A percentile compares a stretch with the other conserved stretches of the same genome.
Conservation (phyloP, 2,113 vertebrate species). For the Phoxinus phoxinus region DNA sequence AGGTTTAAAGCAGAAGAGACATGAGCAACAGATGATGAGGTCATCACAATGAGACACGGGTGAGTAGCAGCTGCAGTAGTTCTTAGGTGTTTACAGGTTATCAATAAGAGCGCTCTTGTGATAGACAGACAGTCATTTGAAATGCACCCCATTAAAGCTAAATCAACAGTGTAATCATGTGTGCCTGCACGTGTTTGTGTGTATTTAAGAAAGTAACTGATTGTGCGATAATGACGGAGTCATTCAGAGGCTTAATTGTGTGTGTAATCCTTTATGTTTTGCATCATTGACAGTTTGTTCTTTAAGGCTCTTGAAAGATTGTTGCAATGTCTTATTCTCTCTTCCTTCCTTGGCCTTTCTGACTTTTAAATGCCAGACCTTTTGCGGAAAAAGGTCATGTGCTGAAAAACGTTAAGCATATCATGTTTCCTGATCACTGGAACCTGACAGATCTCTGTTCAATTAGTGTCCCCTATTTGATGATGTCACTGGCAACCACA, state of each 20-base stretch:
- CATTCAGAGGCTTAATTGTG: constrained; percentile 42
- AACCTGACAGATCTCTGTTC: constrained; percentile 28
- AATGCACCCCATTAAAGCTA: constrained; percentile 36
- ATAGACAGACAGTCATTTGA: constrained; percentile 30
- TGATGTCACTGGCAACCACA: constrained; percentile 31
- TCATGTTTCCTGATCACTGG: constrained; percentile 18
- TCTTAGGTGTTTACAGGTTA: constrained; percentile 18
- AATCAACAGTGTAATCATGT: constrained; percentile 51
- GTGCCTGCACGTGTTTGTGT: constrained; percentile 1
- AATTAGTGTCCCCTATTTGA: constrained; percentile 18
- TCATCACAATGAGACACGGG: constrained; percentile 5
- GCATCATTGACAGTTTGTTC: constrained; percentile 47
- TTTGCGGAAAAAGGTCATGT: constrained; percentile 29
- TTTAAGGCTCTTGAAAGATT: constrained; percentile 48
- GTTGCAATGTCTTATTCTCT: constrained; percentile 10
- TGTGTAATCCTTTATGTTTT: constrained; percentile 52
- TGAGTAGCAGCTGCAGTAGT: neutral
- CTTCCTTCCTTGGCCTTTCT: constrained; percentile 6
- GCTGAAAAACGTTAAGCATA: constrained; percentile 31
- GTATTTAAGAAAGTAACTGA: constrained; percentile 37
- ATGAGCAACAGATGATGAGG: constrained; percentile 20
- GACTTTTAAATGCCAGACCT: constrained; percentile 50
- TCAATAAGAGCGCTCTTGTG: constrained; percentile 28
- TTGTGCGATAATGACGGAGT: constrained; percentile 5
- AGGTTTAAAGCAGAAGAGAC: constrained; percentile 17